Conservation (phyloP, 2,888 invertebrate genomes). For the Tenthredo mesomela region DNA sequence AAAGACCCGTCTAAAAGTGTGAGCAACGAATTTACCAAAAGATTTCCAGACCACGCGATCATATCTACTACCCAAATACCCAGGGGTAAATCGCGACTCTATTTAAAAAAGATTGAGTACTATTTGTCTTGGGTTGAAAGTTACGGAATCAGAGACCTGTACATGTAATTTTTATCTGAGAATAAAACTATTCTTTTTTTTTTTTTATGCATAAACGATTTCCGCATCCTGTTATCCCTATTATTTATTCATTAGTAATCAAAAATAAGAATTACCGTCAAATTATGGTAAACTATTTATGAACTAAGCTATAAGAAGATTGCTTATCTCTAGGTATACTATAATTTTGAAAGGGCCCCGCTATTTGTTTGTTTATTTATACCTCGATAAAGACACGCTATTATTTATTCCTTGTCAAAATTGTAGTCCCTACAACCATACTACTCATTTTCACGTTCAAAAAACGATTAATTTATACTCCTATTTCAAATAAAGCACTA, state of each 20-base stretch:
- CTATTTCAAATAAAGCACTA: no score
- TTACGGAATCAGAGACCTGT: slow-evolving; percentile 53
- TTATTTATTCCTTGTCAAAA: not conserved
- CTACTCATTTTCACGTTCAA: not conserved
- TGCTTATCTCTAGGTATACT: not conserved
- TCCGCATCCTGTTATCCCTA: not conserved
- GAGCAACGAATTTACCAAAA: slow-evolving; percentile 79
- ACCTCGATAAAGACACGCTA: not conserved
- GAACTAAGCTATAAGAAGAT: not conserved
- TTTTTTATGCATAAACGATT: not conserved
- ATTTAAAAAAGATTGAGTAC: slow-evolving; percentile 86
- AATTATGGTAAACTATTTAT: not conserved
- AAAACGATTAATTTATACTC: no score
- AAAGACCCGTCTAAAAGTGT: slow-evolving; percentile 53
- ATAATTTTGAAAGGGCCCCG: not conserved
- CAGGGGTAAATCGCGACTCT: slow-evolving; percentile 79
- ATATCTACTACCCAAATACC: slow-evolving; percentile 80
- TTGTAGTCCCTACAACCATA: not conserved
- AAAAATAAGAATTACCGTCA: not conserved
- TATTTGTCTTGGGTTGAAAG: slow-evolving; percentile 84
- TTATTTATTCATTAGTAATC: not conserved
- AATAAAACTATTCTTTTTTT: slow-evolving; percentile 1
- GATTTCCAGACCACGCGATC: slow-evolving; percentile 80
- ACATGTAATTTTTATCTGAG: not conserved
- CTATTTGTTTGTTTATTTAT: not conserved